Conservation (phyloP, 2,888 invertebrate genomes). For the Ochropleura leucogaster region DNA sequence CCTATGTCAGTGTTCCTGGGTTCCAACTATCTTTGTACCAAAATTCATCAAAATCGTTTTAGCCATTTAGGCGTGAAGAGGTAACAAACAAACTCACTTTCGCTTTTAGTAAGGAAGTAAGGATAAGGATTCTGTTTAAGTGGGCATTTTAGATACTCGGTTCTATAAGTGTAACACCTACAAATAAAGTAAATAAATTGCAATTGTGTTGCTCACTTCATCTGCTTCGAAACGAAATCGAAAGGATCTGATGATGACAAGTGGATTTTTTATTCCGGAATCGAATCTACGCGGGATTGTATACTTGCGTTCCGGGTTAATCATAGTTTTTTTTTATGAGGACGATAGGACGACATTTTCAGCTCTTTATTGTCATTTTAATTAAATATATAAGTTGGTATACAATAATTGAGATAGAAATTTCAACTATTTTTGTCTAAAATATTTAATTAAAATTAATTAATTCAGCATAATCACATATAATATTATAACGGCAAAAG, state of each 20-base stretch:
- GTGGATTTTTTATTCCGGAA: slow-evolving; percentile 50
- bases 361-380: neutral
- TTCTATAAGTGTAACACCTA: neutral
- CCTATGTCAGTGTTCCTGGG: too few relatives aligned
- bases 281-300: slow-evolving; percentile 27
- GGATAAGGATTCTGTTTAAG: too few relatives aligned
- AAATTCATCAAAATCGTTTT: too few relatives aligned
- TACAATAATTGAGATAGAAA: neutral
- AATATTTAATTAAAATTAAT: too few relatives aligned
- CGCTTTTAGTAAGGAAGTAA: too few relatives aligned
- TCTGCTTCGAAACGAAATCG: slow-evolving; percentile 40
- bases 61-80: too few relatives aligned
- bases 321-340: slow-evolving; percentile 9
- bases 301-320: slow-evolving; percentile 6
- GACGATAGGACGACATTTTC: neutral
- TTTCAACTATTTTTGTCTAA: too few relatives aligned
- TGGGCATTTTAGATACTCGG: too few relatives aligned
- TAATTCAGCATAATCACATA: too few relatives aligned
- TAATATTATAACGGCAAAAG: too few relatives aligned
- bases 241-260: slow-evolving; percentile 47
- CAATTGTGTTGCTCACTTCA: slow-evolving; percentile 17
- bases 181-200: slow-evolving; percentile 19
- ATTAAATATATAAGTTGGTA: neutral
- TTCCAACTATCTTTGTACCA: too few relatives aligned
- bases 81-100: too few relatives aligned